Percentiles rank a stretch among this genome's conserved stretches.
Evolutionary conservation across 2,797 vertebrate genomes (phyloP).

Genomic region (Sternotherus odoratus): DNA sequence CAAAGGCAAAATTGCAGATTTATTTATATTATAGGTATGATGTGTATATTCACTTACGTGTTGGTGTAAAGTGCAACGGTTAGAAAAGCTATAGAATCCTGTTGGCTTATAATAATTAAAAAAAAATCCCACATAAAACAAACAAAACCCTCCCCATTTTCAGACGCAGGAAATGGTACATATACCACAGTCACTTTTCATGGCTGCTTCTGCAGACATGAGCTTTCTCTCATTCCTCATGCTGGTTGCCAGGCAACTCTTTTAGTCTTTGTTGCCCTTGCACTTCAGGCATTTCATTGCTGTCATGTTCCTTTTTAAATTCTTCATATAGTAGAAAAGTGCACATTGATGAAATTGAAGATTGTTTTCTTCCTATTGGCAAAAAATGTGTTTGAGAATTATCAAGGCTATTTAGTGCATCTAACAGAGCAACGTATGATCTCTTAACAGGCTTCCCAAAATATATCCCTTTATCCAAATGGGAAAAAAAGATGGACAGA

Average conservation of each 20-base stretch:
- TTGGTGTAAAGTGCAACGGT: background rate
- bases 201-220: slow-evolving; percentile 30
- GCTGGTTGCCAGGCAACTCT: slow-evolving; percentile 73
- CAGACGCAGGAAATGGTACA: slow-evolving; percentile 6
- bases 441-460: background rate
- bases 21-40: background rate
- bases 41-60: background rate
- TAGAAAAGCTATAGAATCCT: background rate
- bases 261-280: slow-evolving; percentile 57
- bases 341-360: background rate
- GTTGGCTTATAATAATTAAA: background rate
- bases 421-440: background rate
- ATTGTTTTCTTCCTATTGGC: background rate
- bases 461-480: background rate
- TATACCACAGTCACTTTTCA: background rate
- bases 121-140: background rate
- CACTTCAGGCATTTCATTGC: slow-evolving; percentile 63
- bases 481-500: background rate
- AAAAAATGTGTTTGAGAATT: background rate
- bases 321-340: slow-evolving; percentile 33
- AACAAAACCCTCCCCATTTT: background rate
- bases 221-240: slow-evolving; percentile 47
- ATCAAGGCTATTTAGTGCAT: background rate
- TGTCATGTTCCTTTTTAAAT: slow-evolving; percentile 43
- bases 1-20: background rate